These are phyloP conservation scores for Amphiprion percula DNA, from an alignment of 2,113 vertebrate species.

Conservation along the genomic window DNA sequence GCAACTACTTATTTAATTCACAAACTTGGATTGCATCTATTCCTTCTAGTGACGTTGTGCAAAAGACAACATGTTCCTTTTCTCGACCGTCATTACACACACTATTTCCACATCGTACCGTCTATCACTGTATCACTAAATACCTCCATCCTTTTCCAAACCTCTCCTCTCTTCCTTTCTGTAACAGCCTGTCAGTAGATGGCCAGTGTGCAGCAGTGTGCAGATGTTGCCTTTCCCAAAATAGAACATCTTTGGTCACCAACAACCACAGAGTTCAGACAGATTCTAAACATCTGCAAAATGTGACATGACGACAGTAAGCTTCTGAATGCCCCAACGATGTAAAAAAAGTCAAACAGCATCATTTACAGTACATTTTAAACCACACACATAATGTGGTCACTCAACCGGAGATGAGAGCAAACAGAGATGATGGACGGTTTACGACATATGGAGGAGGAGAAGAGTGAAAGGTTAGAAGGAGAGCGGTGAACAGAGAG, in stretches of 20 bases:
- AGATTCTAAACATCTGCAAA: slow-evolving; percentile 14
- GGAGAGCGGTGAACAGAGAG: slow-evolving; percentile 8
- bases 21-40: not conserved
- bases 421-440: not conserved
- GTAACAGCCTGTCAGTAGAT: slow-evolving; percentile 27
- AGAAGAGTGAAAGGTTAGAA: not conserved
- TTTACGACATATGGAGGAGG: slow-evolving; percentile 9
- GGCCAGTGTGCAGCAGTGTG: slow-evolving; percentile 43
- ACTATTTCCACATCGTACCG: not conserved
- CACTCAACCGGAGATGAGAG: slow-evolving; percentile 3
- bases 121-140: slow-evolving; percentile 4
- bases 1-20: not conserved
- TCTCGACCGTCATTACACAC: not conserved
- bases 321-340: not conserved
- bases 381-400: not conserved
- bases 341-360: not conserved
- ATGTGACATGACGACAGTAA: not conserved
- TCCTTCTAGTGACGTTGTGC: not conserved
- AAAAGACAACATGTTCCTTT: not conserved
- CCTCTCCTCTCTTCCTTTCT: slow-evolving; percentile 11
- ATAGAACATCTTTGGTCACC: slow-evolving; percentile 39
- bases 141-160: not conserved
- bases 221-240: slow-evolving; percentile 63
- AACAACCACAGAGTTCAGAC: slow-evolving; percentile 1
- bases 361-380: not conserved